Percentiles rank a stretch among this genome's conserved stretches.
Conservation (phyloP, 2,888 invertebrate species). For the Tuberolachnus salignus region DNA sequence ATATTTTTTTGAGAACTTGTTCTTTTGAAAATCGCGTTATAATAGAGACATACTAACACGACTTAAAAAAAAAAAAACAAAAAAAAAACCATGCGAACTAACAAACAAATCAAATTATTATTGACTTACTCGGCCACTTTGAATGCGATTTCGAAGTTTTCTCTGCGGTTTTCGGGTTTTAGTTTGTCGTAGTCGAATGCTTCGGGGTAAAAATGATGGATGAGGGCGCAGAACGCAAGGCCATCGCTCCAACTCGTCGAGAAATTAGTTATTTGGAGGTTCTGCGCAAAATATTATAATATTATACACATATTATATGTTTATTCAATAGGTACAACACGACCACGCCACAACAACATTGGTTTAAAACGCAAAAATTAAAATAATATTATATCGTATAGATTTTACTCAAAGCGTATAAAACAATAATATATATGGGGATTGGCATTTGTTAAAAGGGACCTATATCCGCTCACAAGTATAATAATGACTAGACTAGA, state of each 20-base stretch:
- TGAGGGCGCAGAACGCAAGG: constrained; percentile 97
- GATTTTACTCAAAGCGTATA: neutral
- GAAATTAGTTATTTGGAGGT: constrained; percentile 97
- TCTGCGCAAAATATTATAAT: constrained; percentile 68
- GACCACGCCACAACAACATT: neutral
- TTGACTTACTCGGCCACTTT: constrained; percentile 92
- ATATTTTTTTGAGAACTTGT: no score
- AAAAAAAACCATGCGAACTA: no score
- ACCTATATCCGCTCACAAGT: neutral
- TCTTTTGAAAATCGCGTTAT: no score
- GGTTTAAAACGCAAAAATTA: no score
- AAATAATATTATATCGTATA: no score
- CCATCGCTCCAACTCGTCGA: constrained; percentile 99
- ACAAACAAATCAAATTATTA: no score
- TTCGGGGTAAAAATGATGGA: constrained; percentile 97
- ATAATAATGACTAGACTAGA: no score
- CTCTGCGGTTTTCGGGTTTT: constrained; percentile 84
- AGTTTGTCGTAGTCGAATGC: constrained; percentile 93
- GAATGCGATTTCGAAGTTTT: constrained; percentile 98
- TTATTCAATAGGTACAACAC: neutral
- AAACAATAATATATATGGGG: neutral
- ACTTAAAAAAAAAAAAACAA: no score
- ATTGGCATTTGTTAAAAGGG: neutral
- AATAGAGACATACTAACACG: no score
- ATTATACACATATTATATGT: no score